phyloP scores from a whole-genome alignment of 1,140 invertebrate species.

The Ceratina calcarata region DNA sequence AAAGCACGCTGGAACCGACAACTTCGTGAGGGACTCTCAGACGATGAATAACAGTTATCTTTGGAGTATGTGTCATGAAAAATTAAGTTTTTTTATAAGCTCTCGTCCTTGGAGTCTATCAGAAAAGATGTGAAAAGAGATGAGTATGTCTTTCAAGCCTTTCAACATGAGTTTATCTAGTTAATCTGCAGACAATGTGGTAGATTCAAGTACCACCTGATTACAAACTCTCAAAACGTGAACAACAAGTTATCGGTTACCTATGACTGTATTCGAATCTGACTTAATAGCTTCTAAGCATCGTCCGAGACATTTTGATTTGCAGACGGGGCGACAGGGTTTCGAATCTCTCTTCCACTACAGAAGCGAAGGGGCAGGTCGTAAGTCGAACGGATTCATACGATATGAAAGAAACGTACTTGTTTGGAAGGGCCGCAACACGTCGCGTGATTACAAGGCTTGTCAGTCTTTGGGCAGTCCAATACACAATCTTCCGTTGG shows the following conservation, averaged over 20 bases:
- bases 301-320: slow-evolving; percentile 64
- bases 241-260: slow-evolving; percentile 48
- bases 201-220: neutral
- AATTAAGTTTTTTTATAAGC: neutral
- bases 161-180: too few species aligned
- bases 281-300: slow-evolving; percentile 69
- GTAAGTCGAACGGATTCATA: neutral
- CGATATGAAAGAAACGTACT: slow-evolving; percentile 72
- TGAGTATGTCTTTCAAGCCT: too few species aligned
- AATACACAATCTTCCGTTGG: slow-evolving; percentile 87
- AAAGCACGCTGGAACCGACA: neutral
- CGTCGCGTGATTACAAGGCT: slow-evolving; percentile 90
- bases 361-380: slow-evolving; percentile 8
- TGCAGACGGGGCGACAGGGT: slow-evolving; percentile 41
- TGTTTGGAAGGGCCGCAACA: slow-evolving; percentile 89
- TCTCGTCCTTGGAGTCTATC: neutral
- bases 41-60: too few species aligned
- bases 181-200: neutral
- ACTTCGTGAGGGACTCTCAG: too few species aligned
- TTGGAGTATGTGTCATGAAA: too few species aligned
- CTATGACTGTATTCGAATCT: slow-evolving; percentile 70
- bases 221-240: neutral
- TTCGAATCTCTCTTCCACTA: slow-evolving; percentile 66
- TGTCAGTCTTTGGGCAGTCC: slow-evolving; percentile 92
- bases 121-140: neutral